Conservation (phyloP, 2,113 vertebrate genomes). For the Malurus cyaneus region DNA sequence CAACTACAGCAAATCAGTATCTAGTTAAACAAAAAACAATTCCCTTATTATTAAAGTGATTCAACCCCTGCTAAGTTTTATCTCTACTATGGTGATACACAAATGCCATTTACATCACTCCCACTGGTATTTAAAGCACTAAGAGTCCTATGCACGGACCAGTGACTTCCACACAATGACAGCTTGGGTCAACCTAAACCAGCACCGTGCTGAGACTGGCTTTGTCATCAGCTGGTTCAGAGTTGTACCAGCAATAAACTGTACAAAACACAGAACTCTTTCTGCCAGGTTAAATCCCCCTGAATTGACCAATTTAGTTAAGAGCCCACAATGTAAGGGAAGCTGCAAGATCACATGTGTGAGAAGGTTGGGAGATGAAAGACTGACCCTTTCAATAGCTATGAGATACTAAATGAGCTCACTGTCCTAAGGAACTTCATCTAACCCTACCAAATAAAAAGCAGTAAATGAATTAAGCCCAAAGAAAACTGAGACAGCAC, state of each 20-base stretch:
- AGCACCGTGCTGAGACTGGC: background rate
- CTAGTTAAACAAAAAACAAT: background rate
- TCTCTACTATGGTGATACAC: background rate
- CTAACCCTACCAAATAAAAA: background rate
- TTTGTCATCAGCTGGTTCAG: background rate
- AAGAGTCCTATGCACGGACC: background rate
- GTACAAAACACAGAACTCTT: background rate
- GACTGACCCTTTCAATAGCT: background rate
- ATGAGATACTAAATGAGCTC: background rate
- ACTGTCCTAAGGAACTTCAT: background rate
- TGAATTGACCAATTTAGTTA: background rate
- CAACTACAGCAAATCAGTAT: background rate
- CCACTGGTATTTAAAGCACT: background rate
- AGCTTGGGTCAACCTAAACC: background rate
- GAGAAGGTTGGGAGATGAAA: background rate
- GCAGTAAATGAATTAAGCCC: too few relatives aligned
- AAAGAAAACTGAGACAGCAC: background rate
- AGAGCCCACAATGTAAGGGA: background rate
- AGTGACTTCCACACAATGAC: background rate
- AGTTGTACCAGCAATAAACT: background rate
- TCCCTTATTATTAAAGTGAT: background rate
- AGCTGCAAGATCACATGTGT: background rate
- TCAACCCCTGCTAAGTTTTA: background rate
- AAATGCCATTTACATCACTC: background rate
- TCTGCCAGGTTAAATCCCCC: background rate